These are phyloP conservation scores for Syngnathus floridae DNA, from an alignment of 2,113 vertebrate genomes.

Conservation along the genomic window DNA sequence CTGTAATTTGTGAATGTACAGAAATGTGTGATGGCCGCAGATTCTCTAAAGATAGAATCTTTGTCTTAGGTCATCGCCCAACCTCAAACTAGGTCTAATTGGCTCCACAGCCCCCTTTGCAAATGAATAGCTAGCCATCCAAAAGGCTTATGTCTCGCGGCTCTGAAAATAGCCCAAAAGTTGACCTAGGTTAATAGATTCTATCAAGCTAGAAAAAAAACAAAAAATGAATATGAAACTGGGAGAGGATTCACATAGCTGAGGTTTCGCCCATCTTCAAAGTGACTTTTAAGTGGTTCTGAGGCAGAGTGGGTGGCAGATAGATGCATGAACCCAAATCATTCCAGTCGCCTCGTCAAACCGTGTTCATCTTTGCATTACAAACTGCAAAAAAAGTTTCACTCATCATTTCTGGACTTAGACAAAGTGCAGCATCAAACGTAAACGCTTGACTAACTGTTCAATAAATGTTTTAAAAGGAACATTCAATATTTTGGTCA, in stretches of 20 bases:
- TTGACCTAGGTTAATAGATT: conserved; percentile 58
- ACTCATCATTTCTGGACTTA: neutral
- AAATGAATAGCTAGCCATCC: conserved; percentile 68
- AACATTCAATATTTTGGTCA: too few relatives aligned
- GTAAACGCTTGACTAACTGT: too few relatives aligned
- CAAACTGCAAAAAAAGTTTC: neutral
- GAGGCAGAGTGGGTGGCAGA: conserved; percentile 55
- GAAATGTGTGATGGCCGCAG: conserved; percentile 69
- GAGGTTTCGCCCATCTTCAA: conserved; percentile 49
- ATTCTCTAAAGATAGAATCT: conserved; percentile 72
- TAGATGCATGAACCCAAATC: conserved; percentile 51
- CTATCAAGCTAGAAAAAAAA: conserved; percentile 34
- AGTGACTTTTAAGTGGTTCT: conserved; percentile 54
- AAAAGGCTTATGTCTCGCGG: conserved; percentile 47
- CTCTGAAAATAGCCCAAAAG: conserved; percentile 63
- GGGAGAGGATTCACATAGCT: conserved; percentile 35
- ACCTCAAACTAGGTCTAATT: conserved; percentile 71
- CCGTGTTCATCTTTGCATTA: conserved; percentile 5
- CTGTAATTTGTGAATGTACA: conserved; percentile 77
- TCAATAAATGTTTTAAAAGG: too few relatives aligned
- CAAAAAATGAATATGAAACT: conserved; percentile 12
- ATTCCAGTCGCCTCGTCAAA: conserved; percentile 14
- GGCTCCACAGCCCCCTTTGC: conserved; percentile 58
- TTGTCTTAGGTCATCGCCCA: conserved; percentile 70
- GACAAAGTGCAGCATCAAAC: too few relatives aligned